A percentile compares a stretch with the other conserved stretches of the same genome.
Evolutionary conservation across 2,888 invertebrate genomes (phyloP).

Genomic region (Nesidiocoris tenuis): DNA sequence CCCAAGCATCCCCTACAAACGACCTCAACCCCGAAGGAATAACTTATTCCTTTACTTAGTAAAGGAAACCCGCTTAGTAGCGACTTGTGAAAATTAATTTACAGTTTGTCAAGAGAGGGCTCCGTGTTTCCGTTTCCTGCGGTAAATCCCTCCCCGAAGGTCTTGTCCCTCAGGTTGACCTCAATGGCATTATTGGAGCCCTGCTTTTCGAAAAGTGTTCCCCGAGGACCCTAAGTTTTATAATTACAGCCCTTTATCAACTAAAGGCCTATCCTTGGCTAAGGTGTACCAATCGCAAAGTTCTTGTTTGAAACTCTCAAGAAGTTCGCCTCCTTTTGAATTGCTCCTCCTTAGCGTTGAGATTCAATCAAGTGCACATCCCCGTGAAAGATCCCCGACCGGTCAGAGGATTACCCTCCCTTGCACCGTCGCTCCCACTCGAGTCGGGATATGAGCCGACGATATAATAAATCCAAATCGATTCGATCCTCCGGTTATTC

Average conservation of each 20-base stretch:
- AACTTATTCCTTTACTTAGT: no score
- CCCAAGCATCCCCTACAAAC: background rate
- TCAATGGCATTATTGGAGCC: background rate
- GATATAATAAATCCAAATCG: constrained; percentile 44
- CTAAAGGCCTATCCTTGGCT: background rate
- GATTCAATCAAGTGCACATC: constrained; percentile 45
- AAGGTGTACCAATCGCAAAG: background rate
- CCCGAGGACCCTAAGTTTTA: background rate
- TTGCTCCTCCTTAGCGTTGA: constrained; percentile 2
- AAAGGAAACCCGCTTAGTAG: constrained; percentile 19
- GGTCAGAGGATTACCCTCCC: constrained; percentile 25
- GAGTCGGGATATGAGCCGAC: constrained; percentile 21
- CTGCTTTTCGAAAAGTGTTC: background rate
- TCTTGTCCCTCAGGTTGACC: background rate
- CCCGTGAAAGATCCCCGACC: constrained; percentile 38
- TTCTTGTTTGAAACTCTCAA: background rate
- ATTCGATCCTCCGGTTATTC: constrained; percentile 37
- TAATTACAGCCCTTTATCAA: constrained; percentile 26
- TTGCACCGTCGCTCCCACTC: background rate
- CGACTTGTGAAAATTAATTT: constrained; percentile 38
- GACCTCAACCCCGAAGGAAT: background rate
- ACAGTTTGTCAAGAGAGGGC: constrained; percentile 32
- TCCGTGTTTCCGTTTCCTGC: background rate
- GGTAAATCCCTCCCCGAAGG: no score
- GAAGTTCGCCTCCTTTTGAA: background rate